These are phyloP conservation scores for Distichodus sexfasciatus DNA, from an alignment of 2,797 vertebrate genomes.

Conservation along the genomic window DNA sequence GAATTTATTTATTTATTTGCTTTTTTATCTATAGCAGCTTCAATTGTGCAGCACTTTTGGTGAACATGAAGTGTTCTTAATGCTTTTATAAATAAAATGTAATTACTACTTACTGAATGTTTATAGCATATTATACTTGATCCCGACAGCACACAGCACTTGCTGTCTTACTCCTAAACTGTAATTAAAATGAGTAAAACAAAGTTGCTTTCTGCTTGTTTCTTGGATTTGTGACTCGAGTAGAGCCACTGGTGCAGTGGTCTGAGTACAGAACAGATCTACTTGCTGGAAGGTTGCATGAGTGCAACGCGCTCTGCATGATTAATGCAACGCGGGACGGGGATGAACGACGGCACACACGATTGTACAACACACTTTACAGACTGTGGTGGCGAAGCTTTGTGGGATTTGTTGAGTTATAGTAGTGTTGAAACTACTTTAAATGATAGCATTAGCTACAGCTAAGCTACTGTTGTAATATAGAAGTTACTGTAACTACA, in stretches of 20 bases:
- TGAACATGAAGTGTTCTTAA: no score
- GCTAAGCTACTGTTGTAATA: no score
- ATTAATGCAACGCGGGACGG: neutral
- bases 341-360: neutral
- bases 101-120: no score
- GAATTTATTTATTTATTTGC: no score
- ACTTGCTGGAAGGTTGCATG: neutral
- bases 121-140: neutral
- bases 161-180: neutral
- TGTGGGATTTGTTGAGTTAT: no score
- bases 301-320: neutral
- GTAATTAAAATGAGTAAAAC: neutral
- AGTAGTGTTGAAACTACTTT: no score
- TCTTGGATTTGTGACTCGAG: neutral
- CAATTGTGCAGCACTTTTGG: no score
- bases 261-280: neutral
- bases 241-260: neutral
- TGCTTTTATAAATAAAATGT: no score
- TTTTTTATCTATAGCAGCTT: no score
- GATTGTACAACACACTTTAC: neutral
- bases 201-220: neutral
- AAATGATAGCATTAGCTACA: no score
- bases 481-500: no score
- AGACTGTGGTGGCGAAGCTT: no score
- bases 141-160: neutral